A percentile compares a stretch with the other conserved stretches of the same genome.
Conservation (phyloP, 2,888 invertebrate genomes). For the Cremastinae sp. region DNA sequence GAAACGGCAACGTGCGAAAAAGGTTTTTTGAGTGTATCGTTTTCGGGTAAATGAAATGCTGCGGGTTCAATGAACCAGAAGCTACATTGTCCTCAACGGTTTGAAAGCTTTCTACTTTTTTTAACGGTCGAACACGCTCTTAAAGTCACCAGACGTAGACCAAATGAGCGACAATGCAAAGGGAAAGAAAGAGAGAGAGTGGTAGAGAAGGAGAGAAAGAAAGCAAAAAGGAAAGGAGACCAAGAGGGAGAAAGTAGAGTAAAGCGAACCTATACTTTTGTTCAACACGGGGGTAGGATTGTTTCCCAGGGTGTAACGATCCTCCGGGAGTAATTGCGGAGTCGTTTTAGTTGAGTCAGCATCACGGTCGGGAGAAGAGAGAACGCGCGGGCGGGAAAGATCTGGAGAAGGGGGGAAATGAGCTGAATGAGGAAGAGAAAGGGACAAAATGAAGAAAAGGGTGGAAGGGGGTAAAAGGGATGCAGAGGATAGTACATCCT, state of each 20-base stretch:
- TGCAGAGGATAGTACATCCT: slow-evolving; percentile 43
- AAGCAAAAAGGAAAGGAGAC: no score
- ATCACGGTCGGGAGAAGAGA: slow-evolving; percentile 53
- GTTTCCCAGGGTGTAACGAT: slow-evolving; percentile 76
- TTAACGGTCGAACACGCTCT: slow-evolving; percentile 17
- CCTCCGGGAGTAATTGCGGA: slow-evolving; percentile 76
- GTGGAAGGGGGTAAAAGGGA: slow-evolving; percentile 58
- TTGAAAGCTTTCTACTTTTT: slow-evolving; percentile 26
- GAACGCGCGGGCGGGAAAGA: no score
- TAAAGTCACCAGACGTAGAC: slow-evolving; percentile 39
- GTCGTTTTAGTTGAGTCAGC: slow-evolving; percentile 76
- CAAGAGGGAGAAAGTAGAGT: background rate
- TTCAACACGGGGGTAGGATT: slow-evolving; percentile 68
- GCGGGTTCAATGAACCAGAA: slow-evolving; percentile 43
- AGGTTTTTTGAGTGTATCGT: background rate
- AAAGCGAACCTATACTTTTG: slow-evolving; percentile 57
- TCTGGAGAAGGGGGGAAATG: slow-evolving; percentile 51
- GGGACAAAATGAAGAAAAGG: slow-evolving; percentile 36
- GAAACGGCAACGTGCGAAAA: no score
- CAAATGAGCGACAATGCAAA: slow-evolving; percentile 17
- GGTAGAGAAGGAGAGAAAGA: background rate
- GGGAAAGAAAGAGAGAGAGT: background rate
- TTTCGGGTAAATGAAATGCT: slow-evolving; percentile 26
- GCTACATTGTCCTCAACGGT: slow-evolving; percentile 40
- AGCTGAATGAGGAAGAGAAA: slow-evolving; percentile 62